phyloP scores from a whole-genome alignment of 2,888 invertebrate species.

The Rhopalosiphum nymphaeae region DNA sequence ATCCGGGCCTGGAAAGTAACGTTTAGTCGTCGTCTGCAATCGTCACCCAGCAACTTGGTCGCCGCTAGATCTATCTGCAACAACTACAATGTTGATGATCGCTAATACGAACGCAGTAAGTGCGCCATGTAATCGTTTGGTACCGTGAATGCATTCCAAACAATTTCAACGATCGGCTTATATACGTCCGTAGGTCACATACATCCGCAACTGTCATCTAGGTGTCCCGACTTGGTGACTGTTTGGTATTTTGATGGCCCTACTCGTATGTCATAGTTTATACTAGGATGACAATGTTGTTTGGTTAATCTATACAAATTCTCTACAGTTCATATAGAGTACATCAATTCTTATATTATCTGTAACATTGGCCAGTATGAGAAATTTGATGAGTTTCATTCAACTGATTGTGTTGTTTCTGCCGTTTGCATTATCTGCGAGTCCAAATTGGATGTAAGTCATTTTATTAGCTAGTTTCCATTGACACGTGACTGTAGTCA shows the following conservation, averaged over 20 bases:
- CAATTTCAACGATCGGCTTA: not conserved
- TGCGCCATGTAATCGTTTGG: constrained; percentile 38
- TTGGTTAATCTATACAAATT: constrained; percentile 7
- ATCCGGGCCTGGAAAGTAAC: not conserved
- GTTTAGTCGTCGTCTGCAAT: not conserved
- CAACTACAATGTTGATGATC: constrained; percentile 23
- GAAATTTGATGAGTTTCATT: constrained; percentile 28
- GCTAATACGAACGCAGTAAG: constrained; percentile 43
- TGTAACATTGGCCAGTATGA: constrained; percentile 19
- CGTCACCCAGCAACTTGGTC: not conserved
- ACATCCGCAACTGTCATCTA: not conserved
- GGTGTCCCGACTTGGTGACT: not conserved
- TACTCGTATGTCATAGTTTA: not conserved
- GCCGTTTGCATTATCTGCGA: constrained; percentile 58
- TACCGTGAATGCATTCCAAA: constrained; percentile 12
- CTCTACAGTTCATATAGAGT: not conserved
- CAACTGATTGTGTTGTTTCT: constrained; percentile 52
- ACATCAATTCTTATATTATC: not conserved
- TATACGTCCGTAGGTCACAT: not conserved
- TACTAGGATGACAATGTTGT: not conserved
- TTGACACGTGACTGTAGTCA: not conserved
- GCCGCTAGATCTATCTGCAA: not conserved
- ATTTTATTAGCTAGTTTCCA: not conserved
- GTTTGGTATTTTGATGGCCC: not conserved
- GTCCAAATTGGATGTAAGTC: constrained; percentile 64